A percentile compares a stretch with the other conserved stretches of the same genome.
Evolutionary conservation across 2,113 vertebrate genomes (phyloP).

Genomic region (Oryzias woworae): DNA sequence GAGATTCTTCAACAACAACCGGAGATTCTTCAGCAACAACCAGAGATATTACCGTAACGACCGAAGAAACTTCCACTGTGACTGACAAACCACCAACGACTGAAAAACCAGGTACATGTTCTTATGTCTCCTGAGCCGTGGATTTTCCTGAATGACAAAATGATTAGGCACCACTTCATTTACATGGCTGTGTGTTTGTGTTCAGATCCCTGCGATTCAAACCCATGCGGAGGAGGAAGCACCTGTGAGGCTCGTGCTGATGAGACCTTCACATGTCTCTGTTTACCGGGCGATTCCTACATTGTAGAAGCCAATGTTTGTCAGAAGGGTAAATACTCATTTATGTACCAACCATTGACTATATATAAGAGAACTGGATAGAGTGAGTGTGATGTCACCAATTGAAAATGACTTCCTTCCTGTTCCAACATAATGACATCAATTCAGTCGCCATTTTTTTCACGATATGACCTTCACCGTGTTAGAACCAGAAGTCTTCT

Average conservation of each 20-base stretch:
- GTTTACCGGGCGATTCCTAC: slow-evolving; percentile 46
- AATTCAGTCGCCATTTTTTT: no score
- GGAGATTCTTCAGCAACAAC: fast-evolving
- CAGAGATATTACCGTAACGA: no score
- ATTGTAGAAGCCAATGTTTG: fast-evolving
- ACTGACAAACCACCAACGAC: no score
- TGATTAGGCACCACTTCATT: neutral
- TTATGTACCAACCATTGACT: neutral
- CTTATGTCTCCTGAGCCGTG: no score
- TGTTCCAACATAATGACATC: no score
- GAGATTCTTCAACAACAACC: fast-evolving
- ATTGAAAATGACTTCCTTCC: no score
- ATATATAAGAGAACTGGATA: no score
- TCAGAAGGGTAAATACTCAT: slow-evolving; percentile 28
- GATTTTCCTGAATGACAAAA: no score
- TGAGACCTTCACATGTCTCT: slow-evolving; percentile 35
- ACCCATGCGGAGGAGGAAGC: slow-evolving; percentile 44
- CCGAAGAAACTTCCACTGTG: neutral
- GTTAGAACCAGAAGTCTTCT: no score
- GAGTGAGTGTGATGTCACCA: no score
- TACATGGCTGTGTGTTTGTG: neutral
- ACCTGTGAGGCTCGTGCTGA: slow-evolving; percentile 26
- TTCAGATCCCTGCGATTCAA: slow-evolving; percentile 29
- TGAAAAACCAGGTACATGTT: no score
- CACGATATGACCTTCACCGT: no score